Conservation (phyloP, 2,888 invertebrate genomes). For the Alloplasta piceator region DNA sequence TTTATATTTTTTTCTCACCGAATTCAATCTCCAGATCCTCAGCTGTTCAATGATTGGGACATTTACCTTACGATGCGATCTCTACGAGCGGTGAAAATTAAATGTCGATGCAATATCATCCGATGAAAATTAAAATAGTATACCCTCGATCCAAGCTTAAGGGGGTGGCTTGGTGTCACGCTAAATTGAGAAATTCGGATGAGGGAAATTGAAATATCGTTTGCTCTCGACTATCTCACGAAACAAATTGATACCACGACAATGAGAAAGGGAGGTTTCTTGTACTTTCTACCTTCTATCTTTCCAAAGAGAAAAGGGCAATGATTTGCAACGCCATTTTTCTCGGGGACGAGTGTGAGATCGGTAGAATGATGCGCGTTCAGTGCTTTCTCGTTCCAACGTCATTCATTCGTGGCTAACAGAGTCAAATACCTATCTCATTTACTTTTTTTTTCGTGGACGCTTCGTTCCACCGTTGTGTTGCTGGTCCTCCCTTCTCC, state of each 20-base stretch:
- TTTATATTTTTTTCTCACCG: too few relatives aligned
- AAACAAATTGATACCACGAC: neutral
- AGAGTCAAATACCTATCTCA: conserved; percentile 42
- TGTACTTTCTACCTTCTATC: neutral
- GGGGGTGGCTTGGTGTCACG: neutral
- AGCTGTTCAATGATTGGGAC: too few relatives aligned
- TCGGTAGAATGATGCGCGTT: neutral
- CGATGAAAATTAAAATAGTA: conserved; percentile 41
- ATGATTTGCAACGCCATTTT: conserved; percentile 37
- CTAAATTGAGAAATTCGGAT: conserved; percentile 7
- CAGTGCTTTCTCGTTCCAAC: conserved; percentile 22
- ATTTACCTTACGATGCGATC: too few relatives aligned
- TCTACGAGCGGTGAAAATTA: conserved; percentile 41
- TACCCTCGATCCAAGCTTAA: neutral
- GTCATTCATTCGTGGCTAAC: conserved; percentile 17
- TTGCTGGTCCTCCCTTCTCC: conserved; percentile 6
- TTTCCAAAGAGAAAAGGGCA: conserved; percentile 24
- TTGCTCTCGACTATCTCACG: neutral
- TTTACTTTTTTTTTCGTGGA: conserved; percentile 40
- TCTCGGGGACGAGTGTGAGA: neutral
- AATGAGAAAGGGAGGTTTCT: neutral
- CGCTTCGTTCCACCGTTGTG: conserved; percentile 26
- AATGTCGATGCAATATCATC: neutral
- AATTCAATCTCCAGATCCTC: too few relatives aligned
- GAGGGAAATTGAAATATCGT: conserved; percentile 32